These are phyloP conservation scores for Ispidina picta DNA, from an alignment of 2,797 vertebrate genomes.

Conservation along the genomic window DNA sequence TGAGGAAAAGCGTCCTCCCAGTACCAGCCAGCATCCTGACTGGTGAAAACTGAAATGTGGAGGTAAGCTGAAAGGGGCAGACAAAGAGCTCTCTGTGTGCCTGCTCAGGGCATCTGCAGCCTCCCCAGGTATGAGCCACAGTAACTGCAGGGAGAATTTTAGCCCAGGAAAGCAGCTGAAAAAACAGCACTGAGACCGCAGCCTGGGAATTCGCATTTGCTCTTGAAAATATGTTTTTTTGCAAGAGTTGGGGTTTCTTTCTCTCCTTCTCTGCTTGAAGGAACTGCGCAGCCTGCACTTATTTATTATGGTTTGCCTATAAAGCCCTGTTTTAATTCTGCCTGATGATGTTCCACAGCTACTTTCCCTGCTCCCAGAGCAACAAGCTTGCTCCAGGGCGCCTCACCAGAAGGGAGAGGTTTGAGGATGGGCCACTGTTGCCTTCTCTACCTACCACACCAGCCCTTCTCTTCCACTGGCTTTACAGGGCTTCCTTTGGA, in stretches of 20 bases:
- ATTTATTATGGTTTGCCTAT: neutral
- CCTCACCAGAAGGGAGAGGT: neutral
- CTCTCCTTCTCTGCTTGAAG: neutral
- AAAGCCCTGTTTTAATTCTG: neutral
- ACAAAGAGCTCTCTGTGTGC: slow-evolving; percentile 42
- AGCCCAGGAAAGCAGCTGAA: slow-evolving; percentile 46
- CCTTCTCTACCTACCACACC: neutral
- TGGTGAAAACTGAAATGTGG: neutral
- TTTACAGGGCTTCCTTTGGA: neutral
- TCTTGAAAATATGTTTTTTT: neutral
- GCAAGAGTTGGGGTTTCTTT: neutral
- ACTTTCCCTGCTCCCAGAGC: rapidly evolving
- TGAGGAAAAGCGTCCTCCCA: neutral
- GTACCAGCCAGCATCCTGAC: neutral
- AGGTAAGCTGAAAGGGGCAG: neutral
- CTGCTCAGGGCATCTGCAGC: neutral
- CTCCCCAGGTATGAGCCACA: neutral
- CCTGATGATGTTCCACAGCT: rapidly evolving
- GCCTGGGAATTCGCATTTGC: neutral
- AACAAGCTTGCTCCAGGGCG: neutral
- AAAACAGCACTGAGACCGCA: neutral
- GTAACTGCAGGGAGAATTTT: neutral
- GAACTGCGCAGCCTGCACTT: neutral
- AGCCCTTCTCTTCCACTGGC: neutral
- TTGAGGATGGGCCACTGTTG: neutral